Evolutionary conservation across 2,888 invertebrate genomes (phyloP).

Genomic region (Amiota mariae): DNA sequence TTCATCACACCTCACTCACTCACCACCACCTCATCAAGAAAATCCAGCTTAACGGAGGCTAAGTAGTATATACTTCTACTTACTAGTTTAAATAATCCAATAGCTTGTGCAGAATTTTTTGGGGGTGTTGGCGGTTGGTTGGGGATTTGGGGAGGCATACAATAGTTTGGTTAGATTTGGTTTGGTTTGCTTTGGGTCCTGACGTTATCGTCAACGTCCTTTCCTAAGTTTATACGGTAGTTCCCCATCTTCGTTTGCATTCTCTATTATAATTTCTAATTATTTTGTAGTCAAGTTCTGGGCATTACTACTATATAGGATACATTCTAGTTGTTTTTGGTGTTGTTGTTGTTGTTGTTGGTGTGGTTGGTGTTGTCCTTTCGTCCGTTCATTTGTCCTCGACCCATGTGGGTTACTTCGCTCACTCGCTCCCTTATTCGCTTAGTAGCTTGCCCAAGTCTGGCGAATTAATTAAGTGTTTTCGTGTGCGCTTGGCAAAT

Average conservation of each 20-base stretch:
- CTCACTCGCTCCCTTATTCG: too few species aligned
- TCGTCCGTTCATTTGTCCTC: conserved; percentile 45
- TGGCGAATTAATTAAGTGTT: conserved; percentile 71
- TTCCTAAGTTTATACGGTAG: not conserved
- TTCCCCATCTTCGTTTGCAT: conserved; percentile 49
- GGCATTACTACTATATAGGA: conserved; percentile 22
- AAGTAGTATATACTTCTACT: conserved; percentile 24
- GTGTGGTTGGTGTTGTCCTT: conserved; percentile 25
- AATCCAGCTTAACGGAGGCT: conserved; percentile 14
- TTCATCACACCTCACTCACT: not conserved
- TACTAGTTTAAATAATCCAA: conserved; percentile 48
- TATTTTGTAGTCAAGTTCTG: conserved; percentile 50
- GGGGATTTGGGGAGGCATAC: conserved; percentile 28
- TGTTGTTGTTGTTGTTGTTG: conserved; percentile 31
- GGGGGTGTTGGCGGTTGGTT: not conserved
- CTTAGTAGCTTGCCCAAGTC: conserved; percentile 42
- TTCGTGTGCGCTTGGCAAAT: conserved; percentile 64
- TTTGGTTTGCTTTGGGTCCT: conserved; percentile 51
- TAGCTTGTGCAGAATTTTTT: conserved; percentile 36
- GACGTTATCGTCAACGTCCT: conserved; percentile 50
- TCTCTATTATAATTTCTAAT: conserved; percentile 69
- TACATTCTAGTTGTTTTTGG: conserved; percentile 31
- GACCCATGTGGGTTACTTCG: conserved; percentile 22
- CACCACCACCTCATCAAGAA: not conserved
- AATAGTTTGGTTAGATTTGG: conserved; percentile 40